A percentile compares a stretch with the other conserved stretches of the same genome.
These are phyloP conservation scores for cat (Felis catus) DNA, from an alignment of 2,113 vertebrate species.

Conservation along the genomic window F.catus_Fca126_mat1.0 CM031424.1:87507501-87508000, in stretches of 20 bases:
- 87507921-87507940: neutral
- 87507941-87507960: constrained; percentile 79
- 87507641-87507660: neutral
- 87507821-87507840: neutral
- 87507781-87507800: neutral
- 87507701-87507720: neutral
- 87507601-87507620: neutral
- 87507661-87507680: neutral
- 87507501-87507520: neutral
- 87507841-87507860: neutral
- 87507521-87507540: too few relatives aligned
- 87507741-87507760: neutral
- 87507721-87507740: neutral
- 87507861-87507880: neutral
- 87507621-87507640: neutral
- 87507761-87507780: neutral
- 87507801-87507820: neutral
- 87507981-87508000: constrained; percentile 34
- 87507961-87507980: constrained; percentile 70
- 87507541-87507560: fast-evolving
- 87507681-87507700: neutral
- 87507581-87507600: fast-evolving
- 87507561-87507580: neutral
- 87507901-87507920: constrained; percentile 46
- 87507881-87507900: neutral